Conservation (phyloP, 2,797 vertebrate species). For the Poecilia wingei region DNA sequence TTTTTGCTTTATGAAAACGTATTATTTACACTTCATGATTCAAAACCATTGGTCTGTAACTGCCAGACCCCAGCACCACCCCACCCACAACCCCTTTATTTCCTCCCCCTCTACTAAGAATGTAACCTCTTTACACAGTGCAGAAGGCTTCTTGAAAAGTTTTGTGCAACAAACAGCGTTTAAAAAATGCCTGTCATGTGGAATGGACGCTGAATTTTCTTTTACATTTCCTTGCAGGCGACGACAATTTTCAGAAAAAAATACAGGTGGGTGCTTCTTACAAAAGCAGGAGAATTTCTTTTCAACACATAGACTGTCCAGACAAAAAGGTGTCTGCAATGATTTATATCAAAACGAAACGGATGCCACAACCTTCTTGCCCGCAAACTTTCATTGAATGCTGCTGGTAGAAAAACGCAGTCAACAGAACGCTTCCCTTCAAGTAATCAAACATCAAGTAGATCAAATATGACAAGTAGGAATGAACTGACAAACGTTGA, state of each 20-base stretch:
- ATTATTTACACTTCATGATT: constrained; percentile 87
- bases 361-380: constrained; percentile 30
- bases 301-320: background rate
- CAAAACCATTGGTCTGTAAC: constrained; percentile 77
- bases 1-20: constrained; percentile 84
- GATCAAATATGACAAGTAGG: constrained; percentile 57
- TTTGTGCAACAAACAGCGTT: constrained; percentile 88
- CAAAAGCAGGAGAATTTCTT: constrained; percentile 14
- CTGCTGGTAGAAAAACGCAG: constrained; percentile 61
- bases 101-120: constrained; percentile 62
- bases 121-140: constrained; percentile 84
- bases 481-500: constrained; percentile 37
- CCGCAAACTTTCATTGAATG: constrained; percentile 45
- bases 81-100: constrained; percentile 9
- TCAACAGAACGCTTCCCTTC: constrained; percentile 68
- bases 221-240: constrained; percentile 50
- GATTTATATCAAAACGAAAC: constrained; percentile 35
- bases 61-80: constrained; percentile 42
- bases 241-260: constrained; percentile 51
- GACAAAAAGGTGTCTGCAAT: background rate
- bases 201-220: constrained; percentile 63
- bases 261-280: constrained; percentile 21
- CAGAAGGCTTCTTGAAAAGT: constrained; percentile 87
- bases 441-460: constrained; percentile 73
- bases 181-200: constrained; percentile 77